phyloP scores from a whole-genome alignment of 2,888 invertebrate genomes.

The Aleiodes leptofemur region DNA sequence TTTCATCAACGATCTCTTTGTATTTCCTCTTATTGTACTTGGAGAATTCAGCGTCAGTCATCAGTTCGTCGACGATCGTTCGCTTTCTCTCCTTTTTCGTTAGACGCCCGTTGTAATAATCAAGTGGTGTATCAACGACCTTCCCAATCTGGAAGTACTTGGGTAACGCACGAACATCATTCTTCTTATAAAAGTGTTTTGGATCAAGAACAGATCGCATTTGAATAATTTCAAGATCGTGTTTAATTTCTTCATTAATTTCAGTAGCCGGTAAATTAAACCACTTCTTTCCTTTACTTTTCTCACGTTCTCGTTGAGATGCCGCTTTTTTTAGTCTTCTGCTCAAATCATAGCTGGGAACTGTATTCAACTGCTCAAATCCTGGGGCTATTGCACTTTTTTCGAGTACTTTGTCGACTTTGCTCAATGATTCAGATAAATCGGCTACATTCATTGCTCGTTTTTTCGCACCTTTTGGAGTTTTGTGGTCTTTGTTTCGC shows the following conservation, averaged over 20 bases:
- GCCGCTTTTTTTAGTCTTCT: conserved; percentile 78
- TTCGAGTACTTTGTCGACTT: conserved; percentile 78
- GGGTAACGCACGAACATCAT: conserved; percentile 89
- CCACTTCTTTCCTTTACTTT: conserved; percentile 92
- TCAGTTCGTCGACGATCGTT: conserved; percentile 94
- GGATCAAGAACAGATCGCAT: conserved; percentile 96
- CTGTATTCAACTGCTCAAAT: conserved; percentile 80
- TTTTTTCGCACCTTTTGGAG: conserved; percentile 64
- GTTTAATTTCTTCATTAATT: conserved; percentile 90
- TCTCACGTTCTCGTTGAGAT: conserved; percentile 83
- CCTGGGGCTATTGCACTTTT: conserved; percentile 81
- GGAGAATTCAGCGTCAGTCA: conserved; percentile 91
- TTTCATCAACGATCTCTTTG: conserved; percentile 85
- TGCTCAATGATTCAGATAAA: conserved; percentile 48
- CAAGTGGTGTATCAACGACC: conserved; percentile 89
- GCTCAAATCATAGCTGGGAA: conserved; percentile 80
- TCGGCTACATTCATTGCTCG: conserved; percentile 74
- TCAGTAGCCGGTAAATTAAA: conserved; percentile 93
- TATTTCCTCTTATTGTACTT: conserved; percentile 89
- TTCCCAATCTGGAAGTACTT: conserved; percentile 94
- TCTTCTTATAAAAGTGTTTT: conserved; percentile 96
- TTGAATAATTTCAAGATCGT: conserved; percentile 91
- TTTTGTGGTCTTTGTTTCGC: conserved; percentile 69
- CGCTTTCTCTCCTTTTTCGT: conserved; percentile 91
- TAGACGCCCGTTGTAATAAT: conserved; percentile 90